A percentile compares a stretch with the other conserved stretches of the same genome.
These are phyloP conservation scores for Artibeus lituratus DNA, from an alignment of 2,797 vertebrate genomes.

Conservation along the genomic window DNA sequence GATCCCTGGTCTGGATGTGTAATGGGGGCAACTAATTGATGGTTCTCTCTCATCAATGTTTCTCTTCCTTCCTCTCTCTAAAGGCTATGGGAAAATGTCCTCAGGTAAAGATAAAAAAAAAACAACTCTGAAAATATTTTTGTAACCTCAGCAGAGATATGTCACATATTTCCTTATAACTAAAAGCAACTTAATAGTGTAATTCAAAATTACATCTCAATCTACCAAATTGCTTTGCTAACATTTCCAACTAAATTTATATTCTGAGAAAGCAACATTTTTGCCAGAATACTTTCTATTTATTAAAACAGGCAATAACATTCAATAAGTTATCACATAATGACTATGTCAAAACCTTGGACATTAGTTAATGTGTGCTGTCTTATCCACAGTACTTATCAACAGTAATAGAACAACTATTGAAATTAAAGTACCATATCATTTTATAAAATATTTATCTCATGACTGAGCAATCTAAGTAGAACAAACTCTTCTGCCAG, in stretches of 20 bases:
- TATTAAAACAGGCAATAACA: slow-evolving; percentile 53
- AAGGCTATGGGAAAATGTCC: too few relatives aligned
- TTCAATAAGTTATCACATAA: slow-evolving; percentile 64
- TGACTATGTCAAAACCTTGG: slow-evolving; percentile 73
- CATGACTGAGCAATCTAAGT: not conserved
- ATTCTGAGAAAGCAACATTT: slow-evolving; percentile 59
- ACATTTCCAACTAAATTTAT: slow-evolving; percentile 70
- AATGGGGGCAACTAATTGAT: not conserved
- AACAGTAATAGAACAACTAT: slow-evolving; percentile 70
- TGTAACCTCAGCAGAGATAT: not conserved
- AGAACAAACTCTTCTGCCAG: not conserved
- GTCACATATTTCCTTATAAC: not conserved
- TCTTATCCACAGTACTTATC: slow-evolving; percentile 78
- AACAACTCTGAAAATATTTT: not conserved
- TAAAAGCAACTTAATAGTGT: slow-evolving; percentile 23
- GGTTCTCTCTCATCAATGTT: too few relatives aligned
- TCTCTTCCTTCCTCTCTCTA: too few relatives aligned
- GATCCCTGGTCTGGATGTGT: not conserved
- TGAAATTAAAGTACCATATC: slow-evolving; percentile 66
- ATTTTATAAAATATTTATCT: slow-evolving; percentile 55
- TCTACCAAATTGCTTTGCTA: slow-evolving; percentile 34
- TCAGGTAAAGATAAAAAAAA: too few relatives aligned
- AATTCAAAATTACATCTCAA: slow-evolving; percentile 41
- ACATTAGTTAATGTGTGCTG: slow-evolving; percentile 58
- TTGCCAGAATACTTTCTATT: slow-evolving; percentile 60